Base-by-base conservation (phyloP, 2,888 invertebrate genomes). In the Iphiclides podalirius region DNA sequence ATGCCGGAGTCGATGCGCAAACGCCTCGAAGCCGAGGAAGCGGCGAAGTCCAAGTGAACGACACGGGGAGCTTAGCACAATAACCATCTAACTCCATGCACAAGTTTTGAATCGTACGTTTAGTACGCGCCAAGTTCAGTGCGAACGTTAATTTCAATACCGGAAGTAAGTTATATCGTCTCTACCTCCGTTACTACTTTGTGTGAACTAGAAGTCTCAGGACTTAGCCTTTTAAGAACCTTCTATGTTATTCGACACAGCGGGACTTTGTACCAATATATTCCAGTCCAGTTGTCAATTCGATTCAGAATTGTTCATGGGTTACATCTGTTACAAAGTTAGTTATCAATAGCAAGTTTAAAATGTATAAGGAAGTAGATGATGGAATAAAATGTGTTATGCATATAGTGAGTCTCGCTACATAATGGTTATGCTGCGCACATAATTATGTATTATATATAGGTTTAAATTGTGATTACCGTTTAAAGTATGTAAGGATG, bases 1-100 rank as follows among this genome's bases (percentile, higher is more conserved):
- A 98, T 98, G 97, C 98, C 98, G 11, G 97, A 96, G 76, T 95
- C 95, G 9, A 90, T 97, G 71, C 95, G 94, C 80, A 91, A 91
- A 82, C 94, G 96, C 60, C 75, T 92, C 20, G 90, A 84, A 52
- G 90, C 87, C 0, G 83, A 86, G 37, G 82, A 72, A 47, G 80
- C 74, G 7, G 70, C 67, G 7, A 79, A 77, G 55, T 49, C 70
- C 31, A 79, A 85, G 74, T 81, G 72, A 83, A 76, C 23, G 14
- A 11, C 15, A 11, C 16, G 13, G 11, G 7, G 2, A 45, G 4
- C 11, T n/a, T 15, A 7, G 8, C 14, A 17, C 45, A n/a, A 38
- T 20, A 14, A 6, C 4, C 11, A 36, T 1, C 7, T 20, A 6
- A n/a, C 1, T n/a, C 34, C 40, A 40, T 40, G 28, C 34, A 26